A percentile compares a stretch with the other conserved stretches of the same genome.
Evolutionary conservation across 2,797 vertebrate species (phyloP).

Genomic region (Chaetodon trifasciatus): DNA sequence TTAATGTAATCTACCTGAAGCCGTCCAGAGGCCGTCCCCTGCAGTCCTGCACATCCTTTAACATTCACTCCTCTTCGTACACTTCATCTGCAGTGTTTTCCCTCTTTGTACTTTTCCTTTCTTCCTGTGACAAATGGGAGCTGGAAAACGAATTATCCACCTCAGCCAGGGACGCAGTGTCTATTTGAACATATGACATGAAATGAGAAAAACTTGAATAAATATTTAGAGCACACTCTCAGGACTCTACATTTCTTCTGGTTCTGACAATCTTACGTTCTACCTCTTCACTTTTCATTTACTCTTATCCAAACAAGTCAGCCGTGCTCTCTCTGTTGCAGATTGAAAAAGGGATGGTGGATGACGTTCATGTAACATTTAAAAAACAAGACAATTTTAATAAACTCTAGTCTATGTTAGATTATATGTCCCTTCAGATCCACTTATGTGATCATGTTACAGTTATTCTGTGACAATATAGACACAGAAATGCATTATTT

Average conservation of each 20-base stretch:
- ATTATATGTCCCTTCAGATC: too few species aligned
- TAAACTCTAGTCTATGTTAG: too few species aligned
- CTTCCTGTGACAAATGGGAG: neutral
- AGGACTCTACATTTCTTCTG: constrained; percentile 5
- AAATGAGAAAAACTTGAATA: constrained; percentile 9
- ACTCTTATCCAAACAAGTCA: too few species aligned
- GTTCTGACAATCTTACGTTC: neutral
- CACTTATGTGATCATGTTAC: neutral
- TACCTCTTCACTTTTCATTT: neutral
- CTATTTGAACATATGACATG: neutral
- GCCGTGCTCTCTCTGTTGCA: neutral
- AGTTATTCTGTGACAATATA: neutral
- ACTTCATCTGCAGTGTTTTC: neutral
- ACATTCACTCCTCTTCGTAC: neutral
- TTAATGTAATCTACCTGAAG: neutral
- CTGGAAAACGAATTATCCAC: constrained; percentile 1
- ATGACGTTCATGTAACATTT: neutral
- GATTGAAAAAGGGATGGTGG: constrained; percentile 17
- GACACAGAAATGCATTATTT: neutral
- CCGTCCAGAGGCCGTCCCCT: neutral
- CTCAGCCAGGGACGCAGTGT: neutral
- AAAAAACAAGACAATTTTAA: too few species aligned
- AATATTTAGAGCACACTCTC: neutral
- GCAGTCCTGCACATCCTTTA: neutral
- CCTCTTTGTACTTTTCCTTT: neutral